A percentile compares a stretch with the other conserved stretches of the same genome.
These are phyloP conservation scores for Lontra canadensis DNA, from an alignment of 2,113 vertebrate species.

Conservation along the genomic window DNA sequence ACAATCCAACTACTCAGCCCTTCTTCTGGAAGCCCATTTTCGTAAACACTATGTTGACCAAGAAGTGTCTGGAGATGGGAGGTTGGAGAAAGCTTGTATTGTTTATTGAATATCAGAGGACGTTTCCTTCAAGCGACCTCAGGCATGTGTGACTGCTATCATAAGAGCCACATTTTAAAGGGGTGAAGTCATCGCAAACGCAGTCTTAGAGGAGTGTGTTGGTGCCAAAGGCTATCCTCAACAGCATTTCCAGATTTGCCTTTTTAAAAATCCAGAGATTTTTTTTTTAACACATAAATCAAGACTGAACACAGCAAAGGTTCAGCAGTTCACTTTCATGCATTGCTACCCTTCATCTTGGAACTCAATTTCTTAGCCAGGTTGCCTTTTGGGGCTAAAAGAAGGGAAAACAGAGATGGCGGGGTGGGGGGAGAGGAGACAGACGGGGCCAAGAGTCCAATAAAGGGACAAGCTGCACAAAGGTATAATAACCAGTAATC, in stretches of 20 bases:
- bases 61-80: slow-evolving; percentile 53
- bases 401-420: slow-evolving; percentile 22
- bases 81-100: slow-evolving; percentile 56
- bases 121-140: slow-evolving; percentile 67
- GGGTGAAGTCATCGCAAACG: slow-evolving; percentile 81
- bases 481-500: slow-evolving; percentile 14
- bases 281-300: slow-evolving; percentile 60
- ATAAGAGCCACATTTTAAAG: slow-evolving; percentile 77
- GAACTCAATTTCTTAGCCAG: slow-evolving; percentile 34
- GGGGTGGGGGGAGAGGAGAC: background rate
- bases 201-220: slow-evolving; percentile 54
- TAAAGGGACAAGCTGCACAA: background rate
- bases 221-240: slow-evolving; percentile 67
- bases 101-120: slow-evolving; percentile 66
- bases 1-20: slow-evolving; percentile 45
- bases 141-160: slow-evolving; percentile 79
- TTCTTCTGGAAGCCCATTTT: slow-evolving; percentile 49
- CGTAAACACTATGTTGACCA: slow-evolving; percentile 45
- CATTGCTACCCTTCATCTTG: background rate
- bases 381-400: slow-evolving; percentile 17
- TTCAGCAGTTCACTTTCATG: slow-evolving; percentile 59
- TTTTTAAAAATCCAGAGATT: slow-evolving; percentile 45
- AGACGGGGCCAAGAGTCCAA: background rate
- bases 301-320: slow-evolving; percentile 25
- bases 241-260: slow-evolving; percentile 73